These are phyloP conservation scores for Papilio protenor DNA, from an alignment of 2,888 invertebrate genomes.

Conservation along the genomic window DNA sequence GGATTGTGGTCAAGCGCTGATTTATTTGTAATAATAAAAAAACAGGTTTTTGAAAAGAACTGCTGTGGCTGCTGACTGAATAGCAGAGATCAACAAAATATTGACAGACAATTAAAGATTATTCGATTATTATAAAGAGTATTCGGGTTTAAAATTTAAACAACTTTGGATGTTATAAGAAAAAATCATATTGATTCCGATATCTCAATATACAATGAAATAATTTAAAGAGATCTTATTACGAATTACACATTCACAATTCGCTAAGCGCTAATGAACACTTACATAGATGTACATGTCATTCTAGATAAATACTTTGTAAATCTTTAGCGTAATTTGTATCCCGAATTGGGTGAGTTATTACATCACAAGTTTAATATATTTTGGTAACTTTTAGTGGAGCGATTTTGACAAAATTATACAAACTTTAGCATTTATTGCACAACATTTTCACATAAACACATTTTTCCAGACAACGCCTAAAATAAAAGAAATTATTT, in stretches of 20 bases:
- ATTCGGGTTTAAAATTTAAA: neutral
- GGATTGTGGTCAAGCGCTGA: too few relatives aligned
- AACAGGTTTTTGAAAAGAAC: too few relatives aligned
- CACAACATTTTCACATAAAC: neutral
- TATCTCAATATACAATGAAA: neutral
- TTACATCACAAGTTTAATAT: neutral
- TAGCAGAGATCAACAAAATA: too few relatives aligned
- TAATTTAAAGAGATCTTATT: constrained; percentile 37
- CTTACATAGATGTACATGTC: constrained; percentile 1
- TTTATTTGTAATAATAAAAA: too few relatives aligned
- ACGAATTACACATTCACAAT: constrained; percentile 15
- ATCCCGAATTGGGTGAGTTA: neutral
- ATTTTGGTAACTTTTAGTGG: neutral
- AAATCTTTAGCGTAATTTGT: constrained; percentile 2
- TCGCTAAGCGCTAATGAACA: constrained; percentile 25
- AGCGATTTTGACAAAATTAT: neutral
- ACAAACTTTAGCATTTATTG: neutral
- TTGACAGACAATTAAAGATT: too few relatives aligned
- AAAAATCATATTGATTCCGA: constrained; percentile 1
- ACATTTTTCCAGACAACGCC: neutral
- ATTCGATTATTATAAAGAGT: too few relatives aligned
- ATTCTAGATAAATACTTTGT: constrained; percentile 21
- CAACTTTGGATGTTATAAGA: neutral
- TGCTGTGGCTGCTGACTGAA: too few relatives aligned
- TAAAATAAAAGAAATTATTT: neutral